Evolutionary conservation across 2,113 vertebrate species (phyloP).

Genomic region (Calyptommatus sinebrachiatus): DNA sequence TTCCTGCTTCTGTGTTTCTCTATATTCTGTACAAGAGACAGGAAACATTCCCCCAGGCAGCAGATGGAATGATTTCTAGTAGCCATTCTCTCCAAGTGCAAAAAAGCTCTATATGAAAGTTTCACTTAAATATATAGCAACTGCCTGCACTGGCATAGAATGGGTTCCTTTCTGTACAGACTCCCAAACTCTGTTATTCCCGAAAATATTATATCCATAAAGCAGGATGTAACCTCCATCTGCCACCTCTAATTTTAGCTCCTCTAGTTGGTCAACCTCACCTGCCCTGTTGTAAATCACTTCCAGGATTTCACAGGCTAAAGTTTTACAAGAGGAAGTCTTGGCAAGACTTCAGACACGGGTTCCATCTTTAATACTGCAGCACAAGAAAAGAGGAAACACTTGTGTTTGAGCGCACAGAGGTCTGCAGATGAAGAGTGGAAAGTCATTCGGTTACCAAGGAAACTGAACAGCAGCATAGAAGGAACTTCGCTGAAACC

Average conservation of each 20-base stretch:
- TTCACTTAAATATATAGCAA: neutral
- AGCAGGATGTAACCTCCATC: neutral
- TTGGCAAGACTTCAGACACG: constrained; percentile 49
- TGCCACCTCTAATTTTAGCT: neutral
- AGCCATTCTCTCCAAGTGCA: no score
- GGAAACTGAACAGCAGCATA: constrained; percentile 61
- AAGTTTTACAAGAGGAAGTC: constrained; percentile 38
- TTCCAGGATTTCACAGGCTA: neutral
- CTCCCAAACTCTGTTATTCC: neutral
- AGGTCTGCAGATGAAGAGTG: constrained; percentile 60
- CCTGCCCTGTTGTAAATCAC: constrained; percentile 30
- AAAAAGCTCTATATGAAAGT: neutral
- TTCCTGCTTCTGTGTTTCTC: no score
- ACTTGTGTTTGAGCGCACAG: constrained; percentile 54
- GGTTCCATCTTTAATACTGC: constrained; percentile 48
- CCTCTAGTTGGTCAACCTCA: neutral
- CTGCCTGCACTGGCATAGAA: neutral
- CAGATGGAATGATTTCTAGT: no score
- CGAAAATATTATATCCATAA: neutral
- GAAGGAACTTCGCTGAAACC: constrained; percentile 42
- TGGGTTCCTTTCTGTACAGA: neutral
- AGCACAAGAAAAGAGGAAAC: constrained; percentile 50
- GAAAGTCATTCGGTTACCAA: constrained; percentile 70
- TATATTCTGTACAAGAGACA: no score
- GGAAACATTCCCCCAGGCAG: no score